These are phyloP conservation scores for Temnothorax rugatulus DNA, from an alignment of 2,888 invertebrate genomes.

Conservation along the genomic window DNA sequence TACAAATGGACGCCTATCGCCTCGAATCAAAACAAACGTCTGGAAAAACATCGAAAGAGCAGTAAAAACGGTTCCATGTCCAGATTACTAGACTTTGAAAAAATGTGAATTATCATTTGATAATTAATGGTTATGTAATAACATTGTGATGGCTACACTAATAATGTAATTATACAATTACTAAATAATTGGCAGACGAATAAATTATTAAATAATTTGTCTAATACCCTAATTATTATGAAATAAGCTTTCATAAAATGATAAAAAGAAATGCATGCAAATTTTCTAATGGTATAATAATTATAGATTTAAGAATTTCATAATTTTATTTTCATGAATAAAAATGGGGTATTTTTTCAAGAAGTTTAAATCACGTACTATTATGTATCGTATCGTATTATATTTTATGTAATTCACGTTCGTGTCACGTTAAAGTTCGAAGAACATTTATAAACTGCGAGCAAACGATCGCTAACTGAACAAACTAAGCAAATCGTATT, in stretches of 20 bases:
- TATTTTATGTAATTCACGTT: background rate
- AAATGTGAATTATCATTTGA: background rate
- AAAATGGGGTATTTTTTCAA: background rate
- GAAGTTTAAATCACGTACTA: background rate
- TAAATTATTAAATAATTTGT: constrained; percentile 17
- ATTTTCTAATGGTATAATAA: background rate
- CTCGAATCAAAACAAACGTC: constrained; percentile 5
- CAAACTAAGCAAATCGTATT: background rate
- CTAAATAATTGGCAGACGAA: background rate
- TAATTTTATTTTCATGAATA: background rate
- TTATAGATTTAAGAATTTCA: background rate
- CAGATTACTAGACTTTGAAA: background rate
- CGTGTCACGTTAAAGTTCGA: background rate
- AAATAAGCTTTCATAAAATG: background rate
- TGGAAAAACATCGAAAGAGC: background rate
- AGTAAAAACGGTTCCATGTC: background rate
- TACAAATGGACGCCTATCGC: constrained; percentile 11
- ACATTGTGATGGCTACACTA: background rate
- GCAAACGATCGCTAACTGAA: background rate
- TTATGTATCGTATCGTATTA: too few species aligned
- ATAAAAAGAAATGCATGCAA: background rate
- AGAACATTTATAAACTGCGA: background rate
- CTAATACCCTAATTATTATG: background rate
- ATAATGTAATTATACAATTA: background rate
- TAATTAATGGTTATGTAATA: background rate